Evolutionary conservation across 2,113 vertebrate species (phyloP).

Genomic region (Vombatus ursinus): DNA sequence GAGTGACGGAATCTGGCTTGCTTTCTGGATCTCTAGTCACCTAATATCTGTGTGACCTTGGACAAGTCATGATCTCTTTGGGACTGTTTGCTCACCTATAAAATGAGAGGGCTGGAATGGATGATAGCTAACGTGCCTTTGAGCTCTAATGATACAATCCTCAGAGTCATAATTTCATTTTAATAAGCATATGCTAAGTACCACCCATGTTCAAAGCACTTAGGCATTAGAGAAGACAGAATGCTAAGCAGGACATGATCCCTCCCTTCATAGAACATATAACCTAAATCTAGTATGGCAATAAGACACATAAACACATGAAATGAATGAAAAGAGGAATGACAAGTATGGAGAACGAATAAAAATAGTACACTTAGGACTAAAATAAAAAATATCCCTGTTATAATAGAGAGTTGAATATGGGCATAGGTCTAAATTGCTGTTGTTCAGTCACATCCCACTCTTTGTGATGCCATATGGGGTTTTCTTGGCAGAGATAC

Average conservation of each 20-base stretch:
- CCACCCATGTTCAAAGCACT: not conserved
- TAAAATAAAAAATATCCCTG: slow-evolving; percentile 69
- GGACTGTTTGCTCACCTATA: not conserved
- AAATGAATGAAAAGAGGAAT: not conserved
- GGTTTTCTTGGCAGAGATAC: not conserved
- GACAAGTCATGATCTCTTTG: not conserved
- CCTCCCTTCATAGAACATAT: not conserved
- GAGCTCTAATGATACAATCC: not conserved
- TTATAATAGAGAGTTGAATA: slow-evolving; percentile 54
- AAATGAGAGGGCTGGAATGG: not conserved
- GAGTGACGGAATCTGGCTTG: not conserved
- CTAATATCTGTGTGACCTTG: not conserved
- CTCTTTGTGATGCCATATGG: no score
- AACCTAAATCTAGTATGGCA: not conserved
- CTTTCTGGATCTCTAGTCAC: not conserved
- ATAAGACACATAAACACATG: not conserved
- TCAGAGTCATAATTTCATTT: not conserved
- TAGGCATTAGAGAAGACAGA: not conserved
- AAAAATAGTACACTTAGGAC: not conserved
- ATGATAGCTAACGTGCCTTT: not conserved
- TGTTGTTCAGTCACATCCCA: no score
- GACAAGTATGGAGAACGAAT: not conserved
- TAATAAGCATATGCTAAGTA: not conserved
- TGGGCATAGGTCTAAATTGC: not conserved
- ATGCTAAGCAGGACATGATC: not conserved